Percentiles rank a stretch among this genome's conserved stretches.
Conservation (phyloP, 2,797 vertebrate genomes). For the Manis crassicaudata region DNA sequence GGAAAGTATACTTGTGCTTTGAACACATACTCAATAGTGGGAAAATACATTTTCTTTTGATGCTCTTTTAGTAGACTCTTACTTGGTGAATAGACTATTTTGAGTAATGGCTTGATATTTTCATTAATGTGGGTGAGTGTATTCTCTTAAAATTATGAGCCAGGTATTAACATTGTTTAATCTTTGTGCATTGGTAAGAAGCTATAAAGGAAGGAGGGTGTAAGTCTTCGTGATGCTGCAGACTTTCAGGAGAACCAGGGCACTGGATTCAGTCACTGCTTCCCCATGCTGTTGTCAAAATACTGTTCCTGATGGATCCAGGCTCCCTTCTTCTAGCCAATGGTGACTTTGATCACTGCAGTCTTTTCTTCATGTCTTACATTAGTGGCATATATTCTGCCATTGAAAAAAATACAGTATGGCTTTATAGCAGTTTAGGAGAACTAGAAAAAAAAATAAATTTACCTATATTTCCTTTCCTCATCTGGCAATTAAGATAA, state of each 20-base stretch:
- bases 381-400: not conserved
- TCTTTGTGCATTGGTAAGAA: not conserved
- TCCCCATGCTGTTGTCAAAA: not conserved
- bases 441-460: not conserved
- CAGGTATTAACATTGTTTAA: not conserved
- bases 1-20: slow-evolving; percentile 62
- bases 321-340: not conserved
- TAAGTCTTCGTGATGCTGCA: not conserved
- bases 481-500: not conserved
- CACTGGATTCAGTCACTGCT: not conserved
- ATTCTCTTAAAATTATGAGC: not conserved
- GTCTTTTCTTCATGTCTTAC: not conserved
- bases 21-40: slow-evolving; percentile 40
- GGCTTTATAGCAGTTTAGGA: not conserved
- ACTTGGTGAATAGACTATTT: not conserved
- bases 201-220: not conserved
- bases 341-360: not conserved
- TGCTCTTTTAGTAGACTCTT: slow-evolving; percentile 48
- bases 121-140: not conserved
- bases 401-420: not conserved
- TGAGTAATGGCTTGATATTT: not conserved
- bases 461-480: not conserved
- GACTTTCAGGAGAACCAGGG: not conserved
- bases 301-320: not conserved
- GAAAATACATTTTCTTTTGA: slow-evolving; percentile 54